Conservation (phyloP, 2,113 vertebrate species). For the Pelobates fuscus region DNA sequence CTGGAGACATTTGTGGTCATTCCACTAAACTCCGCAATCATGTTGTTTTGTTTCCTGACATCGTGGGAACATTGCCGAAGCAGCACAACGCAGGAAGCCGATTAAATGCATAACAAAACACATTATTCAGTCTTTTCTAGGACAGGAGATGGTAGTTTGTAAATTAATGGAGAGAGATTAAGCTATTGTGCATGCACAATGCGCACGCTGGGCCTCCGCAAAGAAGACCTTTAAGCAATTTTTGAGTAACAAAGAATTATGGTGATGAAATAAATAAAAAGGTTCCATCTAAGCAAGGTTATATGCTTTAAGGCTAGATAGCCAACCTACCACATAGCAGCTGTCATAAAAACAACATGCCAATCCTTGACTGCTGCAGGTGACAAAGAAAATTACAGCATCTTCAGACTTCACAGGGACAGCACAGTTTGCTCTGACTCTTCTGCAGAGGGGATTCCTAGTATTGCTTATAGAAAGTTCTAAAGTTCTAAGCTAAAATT, state of each 20-base stretch:
- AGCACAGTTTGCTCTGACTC: too few relatives aligned
- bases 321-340: too few relatives aligned
- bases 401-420: too few relatives aligned
- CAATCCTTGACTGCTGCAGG: too few relatives aligned
- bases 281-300: too few relatives aligned
- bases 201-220: too few relatives aligned
- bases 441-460: too few relatives aligned
- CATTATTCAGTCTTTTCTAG: neutral
- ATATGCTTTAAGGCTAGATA: too few relatives aligned
- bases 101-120: neutral
- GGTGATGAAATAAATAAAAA: neutral
- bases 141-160: neutral
- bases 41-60: slow-evolving; percentile 28
- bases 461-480: too few relatives aligned
- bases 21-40: neutral
- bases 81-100: neutral
- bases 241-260: neutral
- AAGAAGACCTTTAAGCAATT: neutral
- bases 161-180: neutral
- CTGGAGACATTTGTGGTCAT: neutral
- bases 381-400: too few relatives aligned
- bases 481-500: too few relatives aligned
- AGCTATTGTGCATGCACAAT: neutral
- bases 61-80: neutral
- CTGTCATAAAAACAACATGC: too few relatives aligned